phyloP scores from a whole-genome alignment of 2,113 vertebrate species.

The Macrotis lagotis region DNA sequence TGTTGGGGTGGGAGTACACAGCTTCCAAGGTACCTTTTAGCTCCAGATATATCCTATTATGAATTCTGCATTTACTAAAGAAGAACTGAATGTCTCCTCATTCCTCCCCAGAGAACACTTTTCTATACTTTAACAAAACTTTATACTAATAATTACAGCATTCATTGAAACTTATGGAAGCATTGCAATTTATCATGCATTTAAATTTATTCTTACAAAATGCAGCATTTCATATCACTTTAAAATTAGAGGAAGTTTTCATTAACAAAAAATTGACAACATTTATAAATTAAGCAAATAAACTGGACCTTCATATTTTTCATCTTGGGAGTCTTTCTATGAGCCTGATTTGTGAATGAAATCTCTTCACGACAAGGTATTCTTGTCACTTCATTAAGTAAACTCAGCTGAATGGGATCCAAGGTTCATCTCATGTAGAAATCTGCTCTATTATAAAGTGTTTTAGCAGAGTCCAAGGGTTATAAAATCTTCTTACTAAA shows the following conservation, averaged over 20 bases:
- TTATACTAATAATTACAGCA: background rate
- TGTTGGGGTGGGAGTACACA: background rate
- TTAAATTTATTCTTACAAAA: slow-evolving; percentile 30
- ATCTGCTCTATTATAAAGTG: slow-evolving; percentile 27
- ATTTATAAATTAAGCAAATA: background rate
- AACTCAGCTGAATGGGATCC: background rate
- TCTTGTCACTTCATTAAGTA: background rate
- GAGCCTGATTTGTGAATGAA: slow-evolving; percentile 28
- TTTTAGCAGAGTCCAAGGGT: background rate
- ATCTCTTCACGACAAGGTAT: background rate
- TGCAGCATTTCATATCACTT: background rate
- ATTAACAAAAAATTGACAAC: background rate
- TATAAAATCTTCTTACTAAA: background rate
- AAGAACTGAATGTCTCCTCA: background rate
- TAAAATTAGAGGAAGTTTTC: background rate
- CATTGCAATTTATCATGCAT: background rate
- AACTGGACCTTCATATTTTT: background rate
- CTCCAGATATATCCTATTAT: background rate
- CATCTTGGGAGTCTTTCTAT: background rate
- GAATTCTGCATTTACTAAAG: background rate
- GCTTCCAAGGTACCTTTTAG: background rate
- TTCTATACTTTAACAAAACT: background rate
- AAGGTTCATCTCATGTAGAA: background rate
- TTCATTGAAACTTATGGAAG: background rate
- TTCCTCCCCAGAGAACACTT: background rate